Conservation (phyloP, 2,888 invertebrate species). For the Cistogaster globosa region DNA sequence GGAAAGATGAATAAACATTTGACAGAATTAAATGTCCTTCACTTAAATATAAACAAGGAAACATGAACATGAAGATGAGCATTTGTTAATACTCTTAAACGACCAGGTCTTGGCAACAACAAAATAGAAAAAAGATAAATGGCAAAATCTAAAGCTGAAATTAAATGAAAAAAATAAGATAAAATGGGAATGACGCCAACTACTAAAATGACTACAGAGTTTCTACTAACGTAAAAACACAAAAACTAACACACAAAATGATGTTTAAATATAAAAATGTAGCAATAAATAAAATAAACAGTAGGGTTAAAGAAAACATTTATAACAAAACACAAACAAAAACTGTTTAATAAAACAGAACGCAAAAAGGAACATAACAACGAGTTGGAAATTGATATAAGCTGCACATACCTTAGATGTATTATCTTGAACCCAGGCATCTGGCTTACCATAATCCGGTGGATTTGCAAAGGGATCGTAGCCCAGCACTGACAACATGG, state of each 20-base stretch:
- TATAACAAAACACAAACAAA: conserved; percentile 72
- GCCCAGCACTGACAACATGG: conserved; percentile 95
- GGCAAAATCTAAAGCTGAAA: conserved; percentile 57
- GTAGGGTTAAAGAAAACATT: not conserved
- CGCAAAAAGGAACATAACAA: not conserved
- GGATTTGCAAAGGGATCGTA: conserved; percentile 99
- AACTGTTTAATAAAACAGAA: conserved; percentile 52
- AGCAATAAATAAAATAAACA: conserved; percentile 17
- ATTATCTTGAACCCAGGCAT: conserved; percentile 88
- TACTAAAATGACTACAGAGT: not conserved
- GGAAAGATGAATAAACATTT: not conserved
- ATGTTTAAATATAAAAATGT: not conserved
- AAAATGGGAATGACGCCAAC: conserved; percentile 36
- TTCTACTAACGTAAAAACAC: conserved; percentile 21
- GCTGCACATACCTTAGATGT: conserved; percentile 83
- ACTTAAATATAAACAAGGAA: not conserved
- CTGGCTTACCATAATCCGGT: conserved; percentile 95
- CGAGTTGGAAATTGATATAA: conserved; percentile 57
- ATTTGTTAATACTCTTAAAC: not conserved
- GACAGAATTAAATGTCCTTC: not conserved
- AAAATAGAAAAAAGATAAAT: conserved; percentile 22
- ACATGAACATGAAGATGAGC: not conserved
- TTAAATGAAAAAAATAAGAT: conserved; percentile 62
- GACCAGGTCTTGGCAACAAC: conserved; percentile 22
- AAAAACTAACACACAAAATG: conserved; percentile 11